Evolutionary conservation across 2,888 invertebrate genomes (phyloP).

Genomic region (Ennomos erosarius): DNA sequence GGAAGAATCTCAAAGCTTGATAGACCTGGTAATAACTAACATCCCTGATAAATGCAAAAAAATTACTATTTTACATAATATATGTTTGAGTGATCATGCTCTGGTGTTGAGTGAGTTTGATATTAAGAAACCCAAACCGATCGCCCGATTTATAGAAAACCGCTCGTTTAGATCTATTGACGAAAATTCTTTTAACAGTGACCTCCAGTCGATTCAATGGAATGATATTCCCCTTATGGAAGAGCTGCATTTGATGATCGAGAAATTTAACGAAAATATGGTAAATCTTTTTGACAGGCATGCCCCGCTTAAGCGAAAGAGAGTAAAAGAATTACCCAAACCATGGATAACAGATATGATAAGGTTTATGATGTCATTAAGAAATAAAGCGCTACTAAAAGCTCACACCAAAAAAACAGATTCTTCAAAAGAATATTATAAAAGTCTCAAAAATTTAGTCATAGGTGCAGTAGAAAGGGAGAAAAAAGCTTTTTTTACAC

Average conservation of each 20-base stretch:
- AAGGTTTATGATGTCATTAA: conserved; percentile 3
- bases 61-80: not conserved
- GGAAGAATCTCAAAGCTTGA: conserved; percentile 13
- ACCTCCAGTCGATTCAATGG: not conserved
- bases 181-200: not conserved
- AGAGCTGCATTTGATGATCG: not conserved
- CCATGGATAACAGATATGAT: conserved; percentile 10
- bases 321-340: not conserved
- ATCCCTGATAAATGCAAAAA: conserved; percentile 7
- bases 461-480: conserved; percentile 1
- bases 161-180: not conserved
- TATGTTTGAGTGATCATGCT: conserved; percentile 1
- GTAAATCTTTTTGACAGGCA: not conserved
- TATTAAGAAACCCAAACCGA: not conserved
- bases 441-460: conserved; percentile 7
- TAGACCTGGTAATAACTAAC: conserved; percentile 32
- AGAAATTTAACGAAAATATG: not conserved
- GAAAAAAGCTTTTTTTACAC: conserved; percentile 7
- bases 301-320: not conserved
- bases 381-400: conserved; percentile 3
- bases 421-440: conserved; percentile 6
- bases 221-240: not conserved
- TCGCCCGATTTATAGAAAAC: not conserved
- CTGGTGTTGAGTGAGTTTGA: conserved; percentile 3
- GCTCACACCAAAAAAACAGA: not conserved